Evolutionary conservation across 1,140 invertebrate species (phyloP).

Genomic region (Drosophila seguyi): DNA sequence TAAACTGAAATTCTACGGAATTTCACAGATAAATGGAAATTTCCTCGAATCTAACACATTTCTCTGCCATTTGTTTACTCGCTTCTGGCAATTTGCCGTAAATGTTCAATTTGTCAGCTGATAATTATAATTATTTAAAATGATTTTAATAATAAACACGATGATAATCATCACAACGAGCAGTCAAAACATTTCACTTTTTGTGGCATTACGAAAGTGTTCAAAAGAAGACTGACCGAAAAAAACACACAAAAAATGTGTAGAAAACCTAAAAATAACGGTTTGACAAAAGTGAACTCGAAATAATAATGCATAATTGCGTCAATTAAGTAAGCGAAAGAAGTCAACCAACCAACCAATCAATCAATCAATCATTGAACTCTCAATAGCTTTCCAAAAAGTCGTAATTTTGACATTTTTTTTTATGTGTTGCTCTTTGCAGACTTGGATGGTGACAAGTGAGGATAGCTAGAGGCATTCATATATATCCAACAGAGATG

Average conservation of each 20-base stretch:
- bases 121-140: slow-evolving; percentile 63
- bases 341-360: slow-evolving; percentile 55
- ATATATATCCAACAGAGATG: slow-evolving; percentile 29
- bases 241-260: slow-evolving; percentile 27
- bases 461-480: slow-evolving; percentile 8
- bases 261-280: slow-evolving; percentile 45
- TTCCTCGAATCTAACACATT: slow-evolving; percentile 7
- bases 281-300: slow-evolving; percentile 52
- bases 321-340: slow-evolving; percentile 62
- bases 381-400: slow-evolving; percentile 56
- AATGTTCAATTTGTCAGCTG: slow-evolving; percentile 35
- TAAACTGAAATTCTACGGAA: slow-evolving; percentile 6
- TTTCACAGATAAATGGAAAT: slow-evolving; percentile 20
- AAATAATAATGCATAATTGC: slow-evolving; percentile 73
- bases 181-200: slow-evolving; percentile 61
- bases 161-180: slow-evolving; percentile 57
- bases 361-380: slow-evolving; percentile 56
- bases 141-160: slow-evolving; percentile 61
- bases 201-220: slow-evolving; percentile 73
- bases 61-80: slow-evolving; percentile 16
- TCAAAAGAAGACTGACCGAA: slow-evolving; percentile 49
- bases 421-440: slow-evolving; percentile 25
- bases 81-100: slow-evolving; percentile 20
- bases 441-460: slow-evolving; percentile 50
- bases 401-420: slow-evolving; percentile 39